Conservation (phyloP, 2,113 vertebrate species). For the Accipiter virgatus region DNA sequence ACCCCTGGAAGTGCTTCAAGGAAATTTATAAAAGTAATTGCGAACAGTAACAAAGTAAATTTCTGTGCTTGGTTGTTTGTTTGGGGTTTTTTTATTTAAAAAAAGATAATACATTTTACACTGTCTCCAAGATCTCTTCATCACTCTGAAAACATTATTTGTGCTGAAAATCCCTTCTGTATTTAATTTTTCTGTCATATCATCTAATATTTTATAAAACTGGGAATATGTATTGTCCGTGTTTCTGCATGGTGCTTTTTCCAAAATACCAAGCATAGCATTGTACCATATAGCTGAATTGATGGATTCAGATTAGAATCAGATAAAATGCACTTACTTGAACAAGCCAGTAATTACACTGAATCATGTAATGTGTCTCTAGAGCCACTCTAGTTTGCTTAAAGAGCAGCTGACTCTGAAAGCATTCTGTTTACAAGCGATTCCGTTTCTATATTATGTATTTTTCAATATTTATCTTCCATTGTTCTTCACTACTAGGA, state of each 20-base stretch:
- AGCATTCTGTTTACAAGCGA: constrained; percentile 23
- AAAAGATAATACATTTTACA: neutral
- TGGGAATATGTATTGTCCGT: neutral
- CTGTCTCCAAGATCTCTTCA: neutral
- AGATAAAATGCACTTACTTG: constrained; percentile 14
- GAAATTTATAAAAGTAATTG: neutral
- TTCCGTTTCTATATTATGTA: neutral
- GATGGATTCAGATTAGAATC: constrained; percentile 8
- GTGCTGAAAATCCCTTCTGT: neutral
- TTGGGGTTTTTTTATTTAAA: neutral
- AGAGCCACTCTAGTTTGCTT: constrained; percentile 1
- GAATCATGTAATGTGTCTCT: constrained; percentile 26
- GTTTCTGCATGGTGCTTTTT: neutral
- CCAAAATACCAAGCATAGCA: neutral
- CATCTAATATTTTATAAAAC: neutral
- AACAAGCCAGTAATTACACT: constrained; percentile 46
- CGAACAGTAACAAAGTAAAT: neutral
- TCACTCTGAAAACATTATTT: neutral
- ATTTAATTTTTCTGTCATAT: neutral
- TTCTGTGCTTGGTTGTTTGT: neutral
- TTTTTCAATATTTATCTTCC: constrained; percentile 52
- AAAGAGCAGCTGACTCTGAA: constrained; percentile 38
- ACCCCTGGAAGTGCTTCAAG: neutral
- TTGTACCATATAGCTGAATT: neutral
- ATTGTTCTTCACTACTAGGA: constrained; percentile 35